Evolutionary conservation across 2,113 vertebrate species (phyloP), one percentile per base, ranked within the genome.

Genomic region (Erythrocercus mccallii): DNA sequence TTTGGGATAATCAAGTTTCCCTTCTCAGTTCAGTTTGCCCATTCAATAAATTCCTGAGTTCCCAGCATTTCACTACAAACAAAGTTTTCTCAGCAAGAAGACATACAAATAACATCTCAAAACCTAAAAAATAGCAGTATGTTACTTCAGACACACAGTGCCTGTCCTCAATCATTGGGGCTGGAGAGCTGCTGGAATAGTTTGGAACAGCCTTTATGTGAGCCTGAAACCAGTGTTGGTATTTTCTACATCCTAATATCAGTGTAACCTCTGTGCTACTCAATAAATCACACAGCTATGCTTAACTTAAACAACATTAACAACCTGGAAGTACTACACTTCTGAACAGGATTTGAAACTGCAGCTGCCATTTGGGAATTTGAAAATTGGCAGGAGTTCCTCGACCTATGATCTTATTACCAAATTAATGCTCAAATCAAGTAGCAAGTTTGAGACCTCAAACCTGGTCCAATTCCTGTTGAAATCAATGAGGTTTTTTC

Each of bases 371-470:
- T 37, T 88, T 71, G 40, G 33, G 80, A 86, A 38, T 28, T 19
- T 71, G 64, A 60, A 44, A n/a, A 60, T 81, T 90, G 76, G 74
- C 86, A 81, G 42, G 17, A n/a, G 0, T 20, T 35, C 24, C 37
- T 73, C 11, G 21, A 81, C 68, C 60, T 7, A 6, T 65, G 66
- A 66, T 77, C 78, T 81, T 66, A 8, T 64, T 79, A 60, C 42
- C 44, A 96, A 94, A 88, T 82, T 62, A 96, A 74, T 78, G 65
- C 44, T 95, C 48, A 70, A 65, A 90, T 85, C 68, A 69, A 86
- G 60, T 19, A 78, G 51, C 66, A 88, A 82, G 85, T 86, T 56
- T 77, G 71, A 86, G 64, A 91, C 74, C 81, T 70, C 58, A 77
- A 69, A 90, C 31, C 60, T 51, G 51, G 48, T 74, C 74, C 74